These are phyloP conservation scores for Cnemophilus loriae DNA, from an alignment of 2,113 vertebrate genomes.

Conservation along the genomic window DNA sequence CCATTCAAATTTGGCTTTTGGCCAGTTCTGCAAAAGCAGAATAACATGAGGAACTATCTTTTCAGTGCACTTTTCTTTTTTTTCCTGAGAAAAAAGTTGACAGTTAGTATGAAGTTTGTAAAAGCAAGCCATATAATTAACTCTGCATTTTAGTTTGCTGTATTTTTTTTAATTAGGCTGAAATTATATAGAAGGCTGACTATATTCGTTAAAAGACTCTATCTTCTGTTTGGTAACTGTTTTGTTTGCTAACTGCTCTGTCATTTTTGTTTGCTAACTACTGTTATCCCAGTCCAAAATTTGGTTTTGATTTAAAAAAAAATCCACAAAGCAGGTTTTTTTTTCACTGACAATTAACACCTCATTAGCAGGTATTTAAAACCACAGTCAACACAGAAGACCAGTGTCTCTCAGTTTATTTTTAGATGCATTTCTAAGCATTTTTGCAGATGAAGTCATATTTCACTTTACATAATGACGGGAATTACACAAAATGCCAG, in stretches of 20 bases:
- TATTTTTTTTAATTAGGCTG: neutral
- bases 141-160: neutral
- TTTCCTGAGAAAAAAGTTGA: neutral
- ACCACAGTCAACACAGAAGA: neutral
- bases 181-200: neutral
- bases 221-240: neutral
- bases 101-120: neutral
- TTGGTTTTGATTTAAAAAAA: neutral
- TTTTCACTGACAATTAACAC: neutral
- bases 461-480: neutral
- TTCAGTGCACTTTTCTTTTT: neutral
- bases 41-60: neutral
- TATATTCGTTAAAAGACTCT: neutral
- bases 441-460: neutral
- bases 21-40: neutral
- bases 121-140: neutral
- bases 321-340: neutral
- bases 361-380: neutral
- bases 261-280: neutral
- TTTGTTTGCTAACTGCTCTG: neutral
- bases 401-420: neutral
- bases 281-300: neutral
- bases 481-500: neutral
- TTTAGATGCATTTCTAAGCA: neutral
- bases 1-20: conserved; percentile 31